Base-by-base conservation (phyloP, 1,140 invertebrate genomes). In the Rhynchophorus ferrugineus region DNA sequence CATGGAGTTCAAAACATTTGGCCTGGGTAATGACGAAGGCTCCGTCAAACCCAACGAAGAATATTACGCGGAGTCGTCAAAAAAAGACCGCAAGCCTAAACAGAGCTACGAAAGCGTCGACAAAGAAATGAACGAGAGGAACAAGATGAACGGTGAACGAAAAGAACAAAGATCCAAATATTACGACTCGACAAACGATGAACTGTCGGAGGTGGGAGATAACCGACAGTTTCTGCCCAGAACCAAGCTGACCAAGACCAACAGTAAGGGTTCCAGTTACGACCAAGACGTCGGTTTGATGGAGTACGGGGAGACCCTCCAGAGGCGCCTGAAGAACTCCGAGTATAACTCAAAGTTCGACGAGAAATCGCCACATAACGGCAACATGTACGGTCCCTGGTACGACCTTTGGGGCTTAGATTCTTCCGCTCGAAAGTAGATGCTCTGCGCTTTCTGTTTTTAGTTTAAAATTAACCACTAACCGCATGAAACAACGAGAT, bases 351-450 rank as follows among this genome's bases (percentile, higher is more conserved):
- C 69, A 17, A 75, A 75, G 50, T 71, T 79, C 43, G 75, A 79
- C 42, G 75, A 79, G 58, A 69, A 68, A 46, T 77, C 80, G 24
- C 73, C 75, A 20, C 71, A 77, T 62, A 61, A 68, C 62, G 59
- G 72, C 22, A 84, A 85, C 58, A 85, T 84, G 51, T 90, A 87
- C 65, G 87, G 87, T 1, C 87, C 87, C 0, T 92, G 89, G 89
- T 91, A 89, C 62, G 86, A 89, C 69, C 77, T 89, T 33, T 90
- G 87, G 87, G 85, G 83, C 1, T 66, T 75, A n/a, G 77, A 79
- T 58, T 65, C 71, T 13, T 78, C 75, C 3, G 73, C 57, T 54
- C 61, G 60, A 53, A 63, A 54, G 57, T 50, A 54, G 51, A 0
- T 29, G 13, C 17, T 37, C 17, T 16, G 1, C n/a, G 13, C 17